Conservation (phyloP, 2,797 vertebrate genomes). For the Pteronotus mesoamericanus region DNA sequence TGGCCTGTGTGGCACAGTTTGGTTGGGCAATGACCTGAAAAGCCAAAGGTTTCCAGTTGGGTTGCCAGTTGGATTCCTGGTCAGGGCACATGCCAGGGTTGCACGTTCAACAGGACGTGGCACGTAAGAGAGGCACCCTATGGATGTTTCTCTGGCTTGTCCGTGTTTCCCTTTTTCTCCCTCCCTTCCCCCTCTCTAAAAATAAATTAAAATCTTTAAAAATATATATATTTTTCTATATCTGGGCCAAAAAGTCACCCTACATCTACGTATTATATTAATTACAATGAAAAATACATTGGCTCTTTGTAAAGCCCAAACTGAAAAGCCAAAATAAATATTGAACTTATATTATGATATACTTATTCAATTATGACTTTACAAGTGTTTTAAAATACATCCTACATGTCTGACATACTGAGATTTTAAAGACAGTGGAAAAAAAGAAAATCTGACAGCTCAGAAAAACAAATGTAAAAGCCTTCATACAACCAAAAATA, state of each 20-base stretch:
- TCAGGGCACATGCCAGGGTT: too few species aligned
- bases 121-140: neutral
- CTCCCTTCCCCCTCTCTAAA: neutral
- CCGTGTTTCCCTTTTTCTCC: neutral
- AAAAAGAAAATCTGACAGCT: neutral
- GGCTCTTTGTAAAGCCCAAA: neutral
- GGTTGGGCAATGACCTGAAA: neutral
- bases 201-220: neutral
- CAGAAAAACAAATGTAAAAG: conserved; percentile 11
- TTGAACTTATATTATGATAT: neutral
- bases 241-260: neutral
- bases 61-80: neutral
- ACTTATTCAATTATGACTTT: neutral
- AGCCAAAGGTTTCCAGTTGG: neutral
- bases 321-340: neutral
- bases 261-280: neutral
- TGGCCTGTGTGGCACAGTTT: neutral
- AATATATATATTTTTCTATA: neutral
- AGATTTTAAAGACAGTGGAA: neutral
- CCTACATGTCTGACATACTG: neutral
- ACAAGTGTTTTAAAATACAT: neutral
- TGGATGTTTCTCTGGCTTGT: neutral
- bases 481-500: neutral
- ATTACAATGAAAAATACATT: neutral
- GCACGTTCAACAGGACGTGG: neutral